phyloP scores from a whole-genome alignment of 2,797 vertebrate species.

The Rhinichthys osculus region DNA sequence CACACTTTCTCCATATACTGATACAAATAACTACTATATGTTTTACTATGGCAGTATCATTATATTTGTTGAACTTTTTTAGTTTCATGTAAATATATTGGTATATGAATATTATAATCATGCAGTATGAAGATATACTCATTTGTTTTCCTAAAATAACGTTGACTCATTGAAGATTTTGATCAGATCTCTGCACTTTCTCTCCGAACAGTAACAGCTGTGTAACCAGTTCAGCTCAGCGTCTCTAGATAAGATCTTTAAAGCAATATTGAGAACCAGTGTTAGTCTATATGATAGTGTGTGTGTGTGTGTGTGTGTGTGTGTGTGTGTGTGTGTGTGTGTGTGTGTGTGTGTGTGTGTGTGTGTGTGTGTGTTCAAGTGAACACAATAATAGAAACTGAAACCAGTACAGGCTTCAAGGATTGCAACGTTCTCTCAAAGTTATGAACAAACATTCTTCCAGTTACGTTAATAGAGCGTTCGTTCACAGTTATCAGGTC shows the following conservation, averaged over 20 bases:
- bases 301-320: neutral
- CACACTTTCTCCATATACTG: neutral
- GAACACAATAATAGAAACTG: neutral
- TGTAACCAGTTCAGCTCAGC: slow-evolving; percentile 44
- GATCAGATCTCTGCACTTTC: slow-evolving; percentile 1
- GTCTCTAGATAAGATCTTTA: slow-evolving; percentile 45
- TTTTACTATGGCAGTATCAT: neutral
- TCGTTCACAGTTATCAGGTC: neutral
- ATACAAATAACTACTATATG: neutral
- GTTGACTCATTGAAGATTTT: neutral
- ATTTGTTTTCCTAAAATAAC: neutral
- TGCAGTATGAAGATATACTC: neutral
- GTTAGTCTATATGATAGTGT: neutral
- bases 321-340: neutral
- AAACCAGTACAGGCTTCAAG: neutral
- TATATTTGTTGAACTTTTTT: neutral
- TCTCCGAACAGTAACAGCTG: slow-evolving; percentile 48
- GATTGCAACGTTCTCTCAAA: neutral
- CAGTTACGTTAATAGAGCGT: neutral
- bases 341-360: neutral
- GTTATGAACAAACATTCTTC: neutral
- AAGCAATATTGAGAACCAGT: neutral
- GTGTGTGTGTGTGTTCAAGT: neutral
- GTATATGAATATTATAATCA: neutral
- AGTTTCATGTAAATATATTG: neutral